phyloP scores from a whole-genome alignment of 2,113 vertebrate genomes.

The Anser brachyrhynchus region DNA sequence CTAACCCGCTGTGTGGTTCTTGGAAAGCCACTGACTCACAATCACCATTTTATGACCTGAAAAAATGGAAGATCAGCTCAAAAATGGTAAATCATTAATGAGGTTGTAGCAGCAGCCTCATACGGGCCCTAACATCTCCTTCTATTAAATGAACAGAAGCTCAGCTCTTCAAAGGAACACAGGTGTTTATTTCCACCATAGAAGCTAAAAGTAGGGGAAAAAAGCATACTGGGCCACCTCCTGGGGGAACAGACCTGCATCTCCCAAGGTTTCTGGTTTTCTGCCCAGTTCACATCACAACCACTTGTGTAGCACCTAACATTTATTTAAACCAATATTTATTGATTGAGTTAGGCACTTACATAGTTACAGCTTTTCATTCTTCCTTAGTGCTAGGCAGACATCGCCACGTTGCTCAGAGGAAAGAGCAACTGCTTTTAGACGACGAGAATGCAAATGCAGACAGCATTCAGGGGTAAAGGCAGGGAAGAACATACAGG shows the following conservation, averaged over 20 bases:
- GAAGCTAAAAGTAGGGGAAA: neutral
- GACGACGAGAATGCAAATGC: neutral
- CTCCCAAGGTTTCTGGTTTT: neutral
- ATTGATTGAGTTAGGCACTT: constrained; percentile 9
- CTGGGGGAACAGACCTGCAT: neutral
- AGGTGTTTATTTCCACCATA: neutral
- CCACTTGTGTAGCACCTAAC: neutral
- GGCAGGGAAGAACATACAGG: neutral
- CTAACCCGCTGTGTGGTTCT: neutral
- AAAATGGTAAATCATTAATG: neutral
- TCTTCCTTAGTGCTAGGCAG: neutral
- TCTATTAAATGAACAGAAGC: neutral
- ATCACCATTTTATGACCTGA: neutral
- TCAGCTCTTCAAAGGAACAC: neutral
- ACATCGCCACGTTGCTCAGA: neutral
- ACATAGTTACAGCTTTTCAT: neutral
- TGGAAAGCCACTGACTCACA: neutral
- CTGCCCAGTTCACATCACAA: neutral
- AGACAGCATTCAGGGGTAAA: neutral
- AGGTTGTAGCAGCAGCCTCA: neutral
- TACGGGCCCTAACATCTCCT: neutral
- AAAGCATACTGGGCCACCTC: neutral
- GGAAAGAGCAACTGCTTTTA: neutral
- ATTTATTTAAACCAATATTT: constrained; percentile 20
- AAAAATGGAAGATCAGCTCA: neutral